Percentiles rank a stretch among this genome's conserved stretches.
These are phyloP conservation scores for Polietes domitor DNA, from an alignment of 2,888 invertebrate genomes.

Conservation along the genomic window DNA sequence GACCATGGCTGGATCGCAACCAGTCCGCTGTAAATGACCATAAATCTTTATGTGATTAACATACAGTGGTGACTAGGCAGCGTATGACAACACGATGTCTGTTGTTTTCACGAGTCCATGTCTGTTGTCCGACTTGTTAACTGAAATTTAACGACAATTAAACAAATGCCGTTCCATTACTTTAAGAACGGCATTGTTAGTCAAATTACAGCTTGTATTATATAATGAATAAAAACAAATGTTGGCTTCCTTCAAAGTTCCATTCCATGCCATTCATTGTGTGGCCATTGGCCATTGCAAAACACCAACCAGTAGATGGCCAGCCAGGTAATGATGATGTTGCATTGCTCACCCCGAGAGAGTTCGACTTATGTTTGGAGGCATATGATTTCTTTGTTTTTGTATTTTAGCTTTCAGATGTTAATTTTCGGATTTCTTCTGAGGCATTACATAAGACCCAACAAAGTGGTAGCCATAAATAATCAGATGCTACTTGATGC, in stretches of 20 bases:
- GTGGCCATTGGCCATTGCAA: background rate
- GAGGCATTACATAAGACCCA: slow-evolving; percentile 44
- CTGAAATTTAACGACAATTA: slow-evolving; percentile 5
- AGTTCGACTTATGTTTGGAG: background rate
- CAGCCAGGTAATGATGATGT: slow-evolving; percentile 9
- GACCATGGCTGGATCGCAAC: background rate
- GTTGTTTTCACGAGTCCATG: background rate
- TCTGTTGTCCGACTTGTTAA: slow-evolving; percentile 1
- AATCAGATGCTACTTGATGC: slow-evolving; percentile 54
- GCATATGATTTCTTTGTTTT: slow-evolving; percentile 21
- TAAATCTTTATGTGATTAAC: background rate
- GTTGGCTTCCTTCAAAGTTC: background rate
- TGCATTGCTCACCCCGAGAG: background rate
- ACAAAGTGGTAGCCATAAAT: slow-evolving; percentile 44
- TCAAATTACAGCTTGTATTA: slow-evolving; percentile 6
- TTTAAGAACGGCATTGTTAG: background rate
- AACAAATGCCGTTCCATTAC: background rate
- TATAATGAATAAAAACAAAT: slow-evolving; percentile 1
- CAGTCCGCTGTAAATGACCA: background rate
- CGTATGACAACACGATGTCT: background rate
- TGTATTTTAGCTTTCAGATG: slow-evolving; percentile 18
- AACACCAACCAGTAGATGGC: background rate
- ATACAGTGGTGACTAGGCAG: background rate
- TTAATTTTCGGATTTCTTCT: slow-evolving; percentile 38
- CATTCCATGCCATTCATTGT: background rate